phyloP scores from a whole-genome alignment of 2,888 invertebrate species.

The Ganaspis brasiliensis region DNA sequence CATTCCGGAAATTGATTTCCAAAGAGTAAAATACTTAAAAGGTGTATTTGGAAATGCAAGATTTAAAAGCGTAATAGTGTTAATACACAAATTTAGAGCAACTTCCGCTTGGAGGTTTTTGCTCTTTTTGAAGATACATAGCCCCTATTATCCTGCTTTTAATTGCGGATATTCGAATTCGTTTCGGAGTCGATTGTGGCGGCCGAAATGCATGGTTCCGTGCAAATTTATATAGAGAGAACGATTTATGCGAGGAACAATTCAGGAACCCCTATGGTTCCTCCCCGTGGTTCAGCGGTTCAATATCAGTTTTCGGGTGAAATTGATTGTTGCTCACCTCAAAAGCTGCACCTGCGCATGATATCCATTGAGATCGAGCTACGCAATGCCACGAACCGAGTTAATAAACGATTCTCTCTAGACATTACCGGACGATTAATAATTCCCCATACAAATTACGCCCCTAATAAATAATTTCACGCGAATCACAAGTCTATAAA shows the following conservation, averaged over 20 bases:
- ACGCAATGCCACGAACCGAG: slow-evolving; percentile 19
- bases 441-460: slow-evolving; percentile 54
- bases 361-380: slow-evolving; percentile 34
- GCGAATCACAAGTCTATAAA: not conserved
- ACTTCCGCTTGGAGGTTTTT: not conserved
- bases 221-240: slow-evolving; percentile 18
- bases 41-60: no score
- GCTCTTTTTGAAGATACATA: slow-evolving; percentile 26
- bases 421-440: slow-evolving; percentile 53
- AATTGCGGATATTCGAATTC: slow-evolving; percentile 37
- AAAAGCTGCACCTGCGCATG: slow-evolving; percentile 39
- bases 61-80: no score
- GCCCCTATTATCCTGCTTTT: slow-evolving; percentile 23
- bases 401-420: slow-evolving; percentile 55
- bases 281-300: slow-evolving; percentile 31
- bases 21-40: no score
- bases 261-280: slow-evolving; percentile 28
- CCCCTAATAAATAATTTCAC: slow-evolving; percentile 22
- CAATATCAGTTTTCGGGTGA: slow-evolving; percentile 37
- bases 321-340: slow-evolving; percentile 40
- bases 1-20: no score
- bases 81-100: not conserved
- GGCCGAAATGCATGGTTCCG: slow-evolving; percentile 9
- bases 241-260: slow-evolving; percentile 30
- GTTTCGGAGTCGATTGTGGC: slow-evolving; percentile 33